Percentiles rank a stretch among this genome's conserved stretches.
phyloP scores from a whole-genome alignment of 1,140 invertebrate genomes.

The Penaeus japonicus region DNA sequence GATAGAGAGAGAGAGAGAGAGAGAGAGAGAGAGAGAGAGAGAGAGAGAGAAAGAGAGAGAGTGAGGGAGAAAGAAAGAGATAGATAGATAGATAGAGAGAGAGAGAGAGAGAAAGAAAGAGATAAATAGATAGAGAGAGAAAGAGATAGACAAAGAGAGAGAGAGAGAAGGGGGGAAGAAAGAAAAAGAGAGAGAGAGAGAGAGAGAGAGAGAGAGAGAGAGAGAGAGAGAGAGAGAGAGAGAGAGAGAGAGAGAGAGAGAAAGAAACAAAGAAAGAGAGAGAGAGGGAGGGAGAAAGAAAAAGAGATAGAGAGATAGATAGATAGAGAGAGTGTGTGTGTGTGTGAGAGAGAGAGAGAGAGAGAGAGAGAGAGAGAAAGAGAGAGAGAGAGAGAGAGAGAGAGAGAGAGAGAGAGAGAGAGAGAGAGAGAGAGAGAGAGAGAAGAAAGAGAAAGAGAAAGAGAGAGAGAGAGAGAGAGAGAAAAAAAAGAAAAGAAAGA shows the following conservation, averaged over 20 bases:
- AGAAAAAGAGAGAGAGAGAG: too few relatives aligned
- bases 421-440: not conserved
- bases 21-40: too few relatives aligned
- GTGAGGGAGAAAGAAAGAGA: too few relatives aligned
- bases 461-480: not conserved
- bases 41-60: too few relatives aligned
- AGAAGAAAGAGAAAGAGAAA: not conserved
- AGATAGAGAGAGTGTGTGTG: not conserved
- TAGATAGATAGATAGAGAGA: too few relatives aligned
- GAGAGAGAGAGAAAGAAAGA: too few relatives aligned
- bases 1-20: too few relatives aligned
- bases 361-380: not conserved
- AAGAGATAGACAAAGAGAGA: too few relatives aligned
- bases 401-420: slow-evolving; percentile 1
- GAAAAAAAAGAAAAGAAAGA: not conserved
- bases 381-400: slow-evolving; percentile 25
- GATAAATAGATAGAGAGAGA: too few relatives aligned
- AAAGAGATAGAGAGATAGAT: not conserved
- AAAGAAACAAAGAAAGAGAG: not conserved
- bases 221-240: not conserved
- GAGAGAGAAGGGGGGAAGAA: too few relatives aligned
- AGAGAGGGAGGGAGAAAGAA: not conserved
- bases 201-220: not conserved
- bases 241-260: not conserved
- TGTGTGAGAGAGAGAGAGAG: not conserved